phyloP scores from a whole-genome alignment of 2,113 vertebrate genomes.

The Elgaria multicarinata region DNA sequence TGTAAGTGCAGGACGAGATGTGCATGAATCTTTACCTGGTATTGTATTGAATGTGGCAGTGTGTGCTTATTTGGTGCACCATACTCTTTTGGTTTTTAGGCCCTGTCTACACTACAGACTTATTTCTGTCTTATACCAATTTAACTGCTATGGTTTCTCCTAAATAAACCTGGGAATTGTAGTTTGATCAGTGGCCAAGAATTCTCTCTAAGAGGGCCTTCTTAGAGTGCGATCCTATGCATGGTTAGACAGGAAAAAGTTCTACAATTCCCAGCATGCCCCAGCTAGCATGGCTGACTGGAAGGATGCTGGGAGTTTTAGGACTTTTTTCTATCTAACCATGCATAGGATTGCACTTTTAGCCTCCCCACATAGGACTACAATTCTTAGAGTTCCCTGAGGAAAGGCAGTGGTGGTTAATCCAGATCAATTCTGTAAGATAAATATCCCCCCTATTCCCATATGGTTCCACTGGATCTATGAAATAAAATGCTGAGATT shows the following conservation, averaged over 20 bases:
- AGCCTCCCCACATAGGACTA: too few species aligned
- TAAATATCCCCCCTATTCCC: not conserved
- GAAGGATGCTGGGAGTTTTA: too few species aligned
- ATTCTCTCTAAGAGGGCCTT: not conserved
- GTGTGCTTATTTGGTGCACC: not conserved
- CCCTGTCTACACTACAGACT: not conserved
- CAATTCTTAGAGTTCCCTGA: not conserved
- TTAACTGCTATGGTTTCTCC: not conserved
- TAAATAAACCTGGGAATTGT: not conserved
- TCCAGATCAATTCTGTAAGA: not conserved
- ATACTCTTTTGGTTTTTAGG: not conserved
- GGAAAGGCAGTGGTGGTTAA: not conserved
- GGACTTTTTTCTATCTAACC: too few species aligned
- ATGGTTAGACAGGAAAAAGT: too few species aligned
- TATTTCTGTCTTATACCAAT: not conserved
- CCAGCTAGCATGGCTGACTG: too few species aligned
- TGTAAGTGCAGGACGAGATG: not conserved
- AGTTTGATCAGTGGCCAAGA: not conserved
- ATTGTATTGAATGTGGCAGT: not conserved
- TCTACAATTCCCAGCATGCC: too few species aligned
- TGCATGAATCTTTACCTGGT: not conserved
- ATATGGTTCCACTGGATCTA: not conserved
- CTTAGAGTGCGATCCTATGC: too few species aligned
- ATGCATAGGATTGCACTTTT: too few species aligned
- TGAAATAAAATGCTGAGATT: not conserved